Evolutionary conservation across 92 coral and sea anemone genomes (phyloP), one percentile per base, ranked within the genome.

Genomic region (Phenganax stokvisi): DNA sequence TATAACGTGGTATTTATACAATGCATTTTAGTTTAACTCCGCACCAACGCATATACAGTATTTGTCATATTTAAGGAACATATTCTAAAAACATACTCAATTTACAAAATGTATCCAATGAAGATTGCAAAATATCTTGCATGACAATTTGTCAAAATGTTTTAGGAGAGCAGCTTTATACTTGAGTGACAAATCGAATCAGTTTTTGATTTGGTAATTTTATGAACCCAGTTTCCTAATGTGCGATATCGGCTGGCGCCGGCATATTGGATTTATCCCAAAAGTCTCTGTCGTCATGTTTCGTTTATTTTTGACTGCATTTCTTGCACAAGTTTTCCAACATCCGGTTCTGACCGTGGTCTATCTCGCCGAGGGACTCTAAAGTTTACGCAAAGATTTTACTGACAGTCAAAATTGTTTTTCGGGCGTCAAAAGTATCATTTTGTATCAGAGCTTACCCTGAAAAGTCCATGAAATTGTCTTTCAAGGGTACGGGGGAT

Each of bases 401-500:
- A 13, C 65, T 1, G 16, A 59, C 65, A 6, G n/a, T 59, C 2
- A 59, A 59, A 13, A 25, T 1, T 13, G 25, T 59, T 13, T 13
- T 13, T 13, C 27, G 9, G 53, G 31, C 31, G 27, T 12, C 74
- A 31, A 51, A 69, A 16, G 16, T 69, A 9, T 12, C 3, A 51
- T 69, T 30, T 29, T 68, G 25, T 68, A 68, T 13, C 20, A 59
- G 16, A 29, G 31, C 72, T 79, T 25, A 79, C 83, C 83, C 74
- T 20, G 72, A 62, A 56, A 79, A 79, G 15, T 79, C 83, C 74
- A 79, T 17, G 30, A 76, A 76, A 73, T 62, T 62, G 54, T 79
- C 52, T 65, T 25, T 52, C 69, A 79, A 17, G 1, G 83, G 83
- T 9, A 64, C 16, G 16, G 83, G 83, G 10, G 83, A 64, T 10